Conservation (phyloP, 2,888 invertebrate species). For the Aphodius sticticus region DNA sequence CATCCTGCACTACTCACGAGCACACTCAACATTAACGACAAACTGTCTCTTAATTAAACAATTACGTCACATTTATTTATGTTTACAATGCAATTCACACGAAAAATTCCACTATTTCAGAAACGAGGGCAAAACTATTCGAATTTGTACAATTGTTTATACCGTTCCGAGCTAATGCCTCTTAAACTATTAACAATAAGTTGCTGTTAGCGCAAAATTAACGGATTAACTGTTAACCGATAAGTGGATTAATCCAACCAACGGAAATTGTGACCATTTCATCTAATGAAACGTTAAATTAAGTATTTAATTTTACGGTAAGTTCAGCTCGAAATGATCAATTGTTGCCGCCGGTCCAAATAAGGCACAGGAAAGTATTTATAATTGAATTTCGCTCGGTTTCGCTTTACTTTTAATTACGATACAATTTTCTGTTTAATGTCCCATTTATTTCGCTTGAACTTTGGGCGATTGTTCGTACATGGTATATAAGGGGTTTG, state of each 20-base stretch:
- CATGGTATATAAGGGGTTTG: background rate
- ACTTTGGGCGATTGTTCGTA: background rate
- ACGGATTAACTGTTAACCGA: background rate
- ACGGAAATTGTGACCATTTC: background rate
- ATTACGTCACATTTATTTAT: background rate
- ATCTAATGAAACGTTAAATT: background rate
- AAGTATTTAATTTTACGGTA: background rate
- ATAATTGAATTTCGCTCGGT: background rate
- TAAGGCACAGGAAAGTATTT: background rate
- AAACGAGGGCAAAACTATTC: background rate
- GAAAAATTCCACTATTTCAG: background rate
- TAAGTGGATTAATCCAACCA: background rate
- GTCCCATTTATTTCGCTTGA: background rate
- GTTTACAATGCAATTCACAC: background rate
- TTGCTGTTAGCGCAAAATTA: background rate
- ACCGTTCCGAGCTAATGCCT: background rate
- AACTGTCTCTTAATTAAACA: background rate
- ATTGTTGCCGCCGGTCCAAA: background rate
- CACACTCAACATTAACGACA: background rate
- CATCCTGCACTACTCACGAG: background rate
- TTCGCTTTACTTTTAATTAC: background rate
- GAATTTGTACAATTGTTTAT: background rate
- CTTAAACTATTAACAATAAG: background rate
- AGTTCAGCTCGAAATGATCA: background rate
- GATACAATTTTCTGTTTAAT: background rate